These are phyloP conservation scores for Corythaeola cristata DNA, from an alignment of 2,113 vertebrate genomes.

Conservation along the genomic window DNA sequence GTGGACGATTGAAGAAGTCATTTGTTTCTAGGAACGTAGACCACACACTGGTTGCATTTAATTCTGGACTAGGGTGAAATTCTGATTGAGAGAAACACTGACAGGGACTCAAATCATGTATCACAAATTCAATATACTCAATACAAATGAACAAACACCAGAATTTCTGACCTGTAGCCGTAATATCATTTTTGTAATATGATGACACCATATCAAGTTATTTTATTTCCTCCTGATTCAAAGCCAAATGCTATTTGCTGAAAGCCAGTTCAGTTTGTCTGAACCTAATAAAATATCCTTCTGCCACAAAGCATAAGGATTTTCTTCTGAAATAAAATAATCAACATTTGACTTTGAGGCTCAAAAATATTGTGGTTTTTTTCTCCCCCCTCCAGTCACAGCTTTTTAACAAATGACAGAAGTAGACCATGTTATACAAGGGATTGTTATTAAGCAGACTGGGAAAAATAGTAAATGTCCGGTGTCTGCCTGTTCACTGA, in stretches of 20 bases:
- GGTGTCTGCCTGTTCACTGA: background rate
- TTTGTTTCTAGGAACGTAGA: background rate
- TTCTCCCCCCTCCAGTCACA: background rate
- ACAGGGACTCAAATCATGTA: background rate
- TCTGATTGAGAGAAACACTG: background rate
- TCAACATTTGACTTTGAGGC: constrained; percentile 53
- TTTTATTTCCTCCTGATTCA: constrained; percentile 46
- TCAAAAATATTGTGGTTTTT: background rate
- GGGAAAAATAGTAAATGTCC: background rate
- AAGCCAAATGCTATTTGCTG: constrained; percentile 47
- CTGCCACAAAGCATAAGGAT: background rate
- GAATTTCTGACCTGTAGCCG: constrained; percentile 10
- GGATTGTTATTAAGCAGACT: background rate
- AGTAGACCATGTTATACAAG: background rate
- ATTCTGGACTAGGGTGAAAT: background rate
- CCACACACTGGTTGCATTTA: background rate
- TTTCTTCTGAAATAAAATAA: constrained; percentile 55
- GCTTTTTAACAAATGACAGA: constrained; percentile 40
- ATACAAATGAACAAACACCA: constrained; percentile 29
- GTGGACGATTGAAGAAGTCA: background rate
- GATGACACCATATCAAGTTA: constrained; percentile 21
- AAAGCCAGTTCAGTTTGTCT: constrained; percentile 45
- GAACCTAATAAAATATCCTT: constrained; percentile 57
- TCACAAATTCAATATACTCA: background rate
- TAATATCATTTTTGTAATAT: constrained; percentile 34